These are phyloP conservation scores for Camelus dromedarius DNA, from an alignment of 2,113 vertebrate genomes.

Conservation along the genomic window DNA sequence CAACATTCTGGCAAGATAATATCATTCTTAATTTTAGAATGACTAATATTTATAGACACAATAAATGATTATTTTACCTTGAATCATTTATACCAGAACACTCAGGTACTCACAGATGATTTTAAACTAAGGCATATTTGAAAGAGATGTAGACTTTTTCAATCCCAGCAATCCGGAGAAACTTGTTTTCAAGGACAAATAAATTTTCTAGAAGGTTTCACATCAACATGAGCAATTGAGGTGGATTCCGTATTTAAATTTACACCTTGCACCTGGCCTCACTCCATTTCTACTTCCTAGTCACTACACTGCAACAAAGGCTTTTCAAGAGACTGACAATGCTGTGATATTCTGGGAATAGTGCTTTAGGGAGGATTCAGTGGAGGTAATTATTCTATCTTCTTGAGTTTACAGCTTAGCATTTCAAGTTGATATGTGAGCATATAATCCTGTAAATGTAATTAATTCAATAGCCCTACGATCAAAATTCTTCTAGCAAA, in stretches of 20 bases:
- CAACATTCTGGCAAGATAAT: not conserved
- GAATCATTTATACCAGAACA: conserved; percentile 71
- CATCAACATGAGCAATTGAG: not conserved
- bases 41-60: conserved; percentile 52
- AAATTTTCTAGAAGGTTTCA: conserved; percentile 33
- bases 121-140: conserved; percentile 38
- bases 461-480: conserved; percentile 17
- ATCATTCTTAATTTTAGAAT: conserved; percentile 42
- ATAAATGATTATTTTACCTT: conserved; percentile 62
- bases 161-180: conserved; percentile 1
- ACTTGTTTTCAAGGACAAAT: conserved; percentile 51
- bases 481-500: conserved; percentile 37
- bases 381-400: not conserved
- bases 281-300: not conserved
- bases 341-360: conserved; percentile 31
- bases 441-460: not conserved
- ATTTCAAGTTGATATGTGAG: conserved; percentile 5
- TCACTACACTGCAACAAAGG: not conserved
- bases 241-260: conserved; percentile 67
- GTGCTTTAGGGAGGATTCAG: not conserved
- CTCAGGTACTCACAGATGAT: conserved; percentile 34
- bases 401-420: conserved; percentile 1
- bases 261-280: conserved; percentile 48
- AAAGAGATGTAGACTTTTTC: conserved; percentile 40
- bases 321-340: not conserved